Evolutionary conservation across 2,888 invertebrate genomes (phyloP).

Genomic region (Morinoia aosen): DNA sequence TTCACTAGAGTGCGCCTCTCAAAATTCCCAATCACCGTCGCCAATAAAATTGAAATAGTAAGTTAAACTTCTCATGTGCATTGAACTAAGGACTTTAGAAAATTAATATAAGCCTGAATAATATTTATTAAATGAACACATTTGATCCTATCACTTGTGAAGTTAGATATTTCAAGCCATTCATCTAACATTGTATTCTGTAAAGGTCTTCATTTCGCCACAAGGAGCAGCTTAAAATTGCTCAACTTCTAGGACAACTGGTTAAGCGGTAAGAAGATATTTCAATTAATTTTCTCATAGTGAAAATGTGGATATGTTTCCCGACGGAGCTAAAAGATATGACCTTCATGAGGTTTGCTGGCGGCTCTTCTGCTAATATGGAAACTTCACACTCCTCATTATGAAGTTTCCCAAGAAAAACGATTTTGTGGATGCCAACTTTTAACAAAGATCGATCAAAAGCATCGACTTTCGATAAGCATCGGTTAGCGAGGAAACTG

Average conservation of each 20-base stretch:
- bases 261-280: not conserved
- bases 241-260: not conserved
- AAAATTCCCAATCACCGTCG: no score
- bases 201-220: not conserved
- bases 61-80: no score
- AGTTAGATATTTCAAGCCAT: not conserved
- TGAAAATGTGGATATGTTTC: not conserved
- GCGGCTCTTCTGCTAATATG: conserved; percentile 43
- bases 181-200: not conserved
- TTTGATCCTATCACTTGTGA: not conserved
- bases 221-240: not conserved
- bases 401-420: conserved; percentile 45
- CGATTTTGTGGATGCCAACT: conserved; percentile 44
- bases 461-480: conserved; percentile 32
- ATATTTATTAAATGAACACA: no score
- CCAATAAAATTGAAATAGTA: no score
- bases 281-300: not conserved
- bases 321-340: conserved; percentile 15
- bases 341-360: conserved; percentile 43
- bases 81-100: no score
- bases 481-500: not conserved
- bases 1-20: no score
- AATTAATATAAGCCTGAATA: no score
- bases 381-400: conserved; percentile 41
- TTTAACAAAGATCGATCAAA: conserved; percentile 30